phyloP scores from a whole-genome alignment of 2,797 vertebrate genomes.

The Cyclura pinguis region DNA sequence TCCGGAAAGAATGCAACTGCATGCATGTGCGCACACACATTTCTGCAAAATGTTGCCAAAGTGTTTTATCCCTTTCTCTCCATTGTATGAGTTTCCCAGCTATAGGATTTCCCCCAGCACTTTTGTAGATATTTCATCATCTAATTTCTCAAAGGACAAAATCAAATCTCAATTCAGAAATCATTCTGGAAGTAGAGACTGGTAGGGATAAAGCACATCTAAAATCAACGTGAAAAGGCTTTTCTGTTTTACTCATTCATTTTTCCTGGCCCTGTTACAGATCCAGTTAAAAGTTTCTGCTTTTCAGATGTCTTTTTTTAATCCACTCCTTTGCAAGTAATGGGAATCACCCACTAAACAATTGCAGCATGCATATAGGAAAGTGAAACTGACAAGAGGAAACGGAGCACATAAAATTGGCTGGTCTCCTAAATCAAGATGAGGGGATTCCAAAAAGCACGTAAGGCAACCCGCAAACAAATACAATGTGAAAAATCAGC shows the following conservation, averaged over 20 bases:
- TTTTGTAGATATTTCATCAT: too few species aligned
- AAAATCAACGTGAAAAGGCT: neutral
- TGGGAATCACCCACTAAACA: neutral
- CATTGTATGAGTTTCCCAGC: too few species aligned
- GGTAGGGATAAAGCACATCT: neutral
- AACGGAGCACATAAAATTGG: neutral
- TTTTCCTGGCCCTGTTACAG: neutral
- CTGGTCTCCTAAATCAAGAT: neutral
- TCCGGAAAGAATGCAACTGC: too few species aligned
- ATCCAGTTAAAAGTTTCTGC: neutral
- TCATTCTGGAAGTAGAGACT: neutral
- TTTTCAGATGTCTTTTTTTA: slow-evolving; percentile 4
- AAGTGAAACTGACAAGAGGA: slow-evolving; percentile 19
- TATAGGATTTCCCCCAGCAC: too few species aligned
- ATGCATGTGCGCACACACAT: too few species aligned
- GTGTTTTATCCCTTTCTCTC: too few species aligned
- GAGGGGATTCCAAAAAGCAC: neutral
- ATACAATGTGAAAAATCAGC: neutral
- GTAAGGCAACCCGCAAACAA: neutral
- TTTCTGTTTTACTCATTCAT: neutral
- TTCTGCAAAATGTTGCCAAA: too few species aligned
- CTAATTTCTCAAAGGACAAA: neutral
- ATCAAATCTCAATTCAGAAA: neutral
- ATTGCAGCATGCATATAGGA: neutral
- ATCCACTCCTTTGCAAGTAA: neutral